phyloP scores from a whole-genome alignment of 2,888 invertebrate species.

The Sesamia inferens region DNA sequence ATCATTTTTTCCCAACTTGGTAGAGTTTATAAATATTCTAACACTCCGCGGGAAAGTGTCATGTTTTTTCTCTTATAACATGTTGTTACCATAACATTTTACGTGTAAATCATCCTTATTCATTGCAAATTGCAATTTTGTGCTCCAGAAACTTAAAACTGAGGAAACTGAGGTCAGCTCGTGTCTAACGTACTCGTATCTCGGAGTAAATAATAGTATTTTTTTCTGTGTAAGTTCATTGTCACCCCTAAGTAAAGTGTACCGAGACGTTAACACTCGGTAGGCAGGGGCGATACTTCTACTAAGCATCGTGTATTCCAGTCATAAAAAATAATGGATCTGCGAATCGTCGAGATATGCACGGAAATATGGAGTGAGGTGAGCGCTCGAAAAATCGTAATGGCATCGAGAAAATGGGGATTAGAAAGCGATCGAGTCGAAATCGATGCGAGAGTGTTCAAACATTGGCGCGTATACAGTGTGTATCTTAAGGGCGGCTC shows the following conservation, averaged over 20 bases:
- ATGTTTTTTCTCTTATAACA: constrained; percentile 37
- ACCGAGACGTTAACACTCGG: constrained; percentile 78
- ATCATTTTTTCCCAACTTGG: constrained; percentile 40
- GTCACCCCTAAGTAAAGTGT: constrained; percentile 74
- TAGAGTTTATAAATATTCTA: constrained; percentile 53
- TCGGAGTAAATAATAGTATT: constrained; percentile 40
- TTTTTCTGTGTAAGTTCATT: constrained; percentile 65
- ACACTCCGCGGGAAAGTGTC: constrained; percentile 43
- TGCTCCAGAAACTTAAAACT: constrained; percentile 1
- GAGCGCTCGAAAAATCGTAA: constrained; percentile 88
- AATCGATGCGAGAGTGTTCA: constrained; percentile 84
- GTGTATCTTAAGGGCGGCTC: constrained; percentile 65
- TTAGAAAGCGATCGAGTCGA: constrained; percentile 88
- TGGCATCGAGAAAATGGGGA: constrained; percentile 89
- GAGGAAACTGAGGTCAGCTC: neutral
- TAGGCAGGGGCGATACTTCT: constrained; percentile 81
- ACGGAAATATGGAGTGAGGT: constrained; percentile 89
- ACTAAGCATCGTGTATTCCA: constrained; percentile 87
- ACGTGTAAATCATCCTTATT: neutral
- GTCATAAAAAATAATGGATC: constrained; percentile 90
- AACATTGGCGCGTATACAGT: constrained; percentile 73
- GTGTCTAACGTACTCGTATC: constrained; percentile 19
- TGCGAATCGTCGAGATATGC: constrained; percentile 89
- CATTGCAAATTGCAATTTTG: constrained; percentile 3
- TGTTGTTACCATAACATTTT: neutral